Percentiles rank a stretch among this genome's conserved stretches.
Conservation (phyloP, 2,888 invertebrate species). For the Aplocera efformata region DNA sequence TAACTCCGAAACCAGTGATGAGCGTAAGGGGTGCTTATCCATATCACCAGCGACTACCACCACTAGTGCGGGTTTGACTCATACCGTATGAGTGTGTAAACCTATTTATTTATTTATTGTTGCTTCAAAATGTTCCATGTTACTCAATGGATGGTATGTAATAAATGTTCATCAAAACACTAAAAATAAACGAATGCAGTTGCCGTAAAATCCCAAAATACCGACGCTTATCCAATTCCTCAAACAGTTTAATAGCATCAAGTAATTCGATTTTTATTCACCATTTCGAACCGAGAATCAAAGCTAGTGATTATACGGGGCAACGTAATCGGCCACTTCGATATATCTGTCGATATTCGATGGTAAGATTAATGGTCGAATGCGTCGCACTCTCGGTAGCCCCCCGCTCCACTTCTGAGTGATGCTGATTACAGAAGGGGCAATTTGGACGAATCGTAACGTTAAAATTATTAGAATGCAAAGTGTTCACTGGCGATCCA, state of each 20-base stretch:
- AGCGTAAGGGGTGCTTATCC: no score
- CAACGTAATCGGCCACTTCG: conserved; percentile 42
- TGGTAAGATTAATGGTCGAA: conserved; percentile 41
- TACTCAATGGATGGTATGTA: no score
- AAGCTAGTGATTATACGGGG: conserved; percentile 27
- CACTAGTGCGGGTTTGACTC: no score
- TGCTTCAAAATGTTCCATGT: no score
- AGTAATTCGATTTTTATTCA: conserved; percentile 23
- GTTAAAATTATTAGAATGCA: conserved; percentile 13
- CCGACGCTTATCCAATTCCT: neutral
- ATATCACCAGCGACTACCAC: no score
- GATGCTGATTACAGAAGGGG: conserved; percentile 33
- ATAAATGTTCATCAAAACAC: neutral
- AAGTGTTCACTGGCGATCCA: no score
- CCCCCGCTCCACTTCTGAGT: conserved; percentile 20
- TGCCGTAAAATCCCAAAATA: conserved; percentile 13
- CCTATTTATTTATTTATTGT: no score
- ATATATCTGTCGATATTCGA: conserved; percentile 24
- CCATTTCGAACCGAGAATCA: conserved; percentile 26
- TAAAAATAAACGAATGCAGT: neutral
- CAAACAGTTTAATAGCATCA: conserved; percentile 10
- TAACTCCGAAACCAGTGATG: no score
- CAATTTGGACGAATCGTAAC: conserved; percentile 30
- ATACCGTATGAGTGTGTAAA: no score
- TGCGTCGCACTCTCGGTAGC: conserved; percentile 29